Conservation (phyloP, 2,888 invertebrate species). For the Merodon equestris region DNA sequence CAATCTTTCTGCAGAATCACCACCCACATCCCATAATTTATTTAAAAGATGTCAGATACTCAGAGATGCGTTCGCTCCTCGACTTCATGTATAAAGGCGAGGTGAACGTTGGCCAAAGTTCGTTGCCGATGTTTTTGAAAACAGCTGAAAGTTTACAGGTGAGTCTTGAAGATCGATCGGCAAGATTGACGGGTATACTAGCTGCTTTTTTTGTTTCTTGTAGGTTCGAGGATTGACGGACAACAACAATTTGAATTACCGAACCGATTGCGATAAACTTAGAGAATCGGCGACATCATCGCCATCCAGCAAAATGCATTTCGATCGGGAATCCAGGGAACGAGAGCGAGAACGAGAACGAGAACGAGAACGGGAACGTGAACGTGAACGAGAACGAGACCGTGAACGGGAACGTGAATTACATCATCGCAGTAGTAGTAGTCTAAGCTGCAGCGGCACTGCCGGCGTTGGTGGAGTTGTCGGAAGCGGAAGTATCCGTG, state of each 20-base stretch:
- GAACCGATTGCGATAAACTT: constrained; percentile 78
- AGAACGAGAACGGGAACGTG: constrained; percentile 75
- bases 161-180: constrained; percentile 45
- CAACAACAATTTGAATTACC: constrained; percentile 83
- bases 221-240: constrained; percentile 90
- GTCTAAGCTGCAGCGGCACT: constrained; percentile 74
- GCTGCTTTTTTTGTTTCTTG: constrained; percentile 19
- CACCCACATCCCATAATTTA: constrained; percentile 96
- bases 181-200: background rate
- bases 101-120: constrained; percentile 94
- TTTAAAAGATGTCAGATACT: constrained; percentile 93
- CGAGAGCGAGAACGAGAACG: constrained; percentile 70
- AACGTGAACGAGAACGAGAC: constrained; percentile 70
- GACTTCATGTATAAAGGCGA: constrained; percentile 96
- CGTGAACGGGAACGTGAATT: constrained; percentile 76
- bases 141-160: constrained; percentile 95
- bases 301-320: constrained; percentile 74
- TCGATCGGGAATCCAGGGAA: constrained; percentile 70
- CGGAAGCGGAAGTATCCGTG: constrained; percentile 70
- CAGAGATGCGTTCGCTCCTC: constrained; percentile 92
- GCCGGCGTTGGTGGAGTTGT: constrained; percentile 55
- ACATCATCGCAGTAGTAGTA: constrained; percentile 77
- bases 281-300: constrained; percentile 78
- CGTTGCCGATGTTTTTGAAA: constrained; percentile 93
- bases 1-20: constrained; percentile 91